phyloP scores from a whole-genome alignment of 2,888 invertebrate genomes.

The Tenthredo livida region DNA sequence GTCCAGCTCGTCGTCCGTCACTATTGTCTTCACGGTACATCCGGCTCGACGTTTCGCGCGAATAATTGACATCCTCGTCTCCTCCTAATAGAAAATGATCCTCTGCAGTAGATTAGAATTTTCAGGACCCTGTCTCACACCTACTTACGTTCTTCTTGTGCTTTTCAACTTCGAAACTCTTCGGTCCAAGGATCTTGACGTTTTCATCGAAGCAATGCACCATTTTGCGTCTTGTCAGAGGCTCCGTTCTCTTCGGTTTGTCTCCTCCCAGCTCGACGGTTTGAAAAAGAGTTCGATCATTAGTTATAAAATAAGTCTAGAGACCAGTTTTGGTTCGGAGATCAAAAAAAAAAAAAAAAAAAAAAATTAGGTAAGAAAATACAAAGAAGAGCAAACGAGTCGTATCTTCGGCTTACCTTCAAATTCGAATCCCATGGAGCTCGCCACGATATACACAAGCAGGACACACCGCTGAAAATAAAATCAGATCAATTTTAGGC shows the following conservation, averaged over 20 bases:
- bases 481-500: neutral
- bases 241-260: conserved; percentile 51
- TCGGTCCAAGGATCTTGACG: conserved; percentile 56
- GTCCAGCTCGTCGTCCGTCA: neutral
- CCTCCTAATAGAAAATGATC: conserved; percentile 36
- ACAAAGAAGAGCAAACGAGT: neutral
- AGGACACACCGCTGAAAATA: conserved; percentile 39
- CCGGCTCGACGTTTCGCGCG: conserved; percentile 45
- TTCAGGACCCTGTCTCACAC: neutral
- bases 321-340: neutral
- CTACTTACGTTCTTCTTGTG: conserved; percentile 56
- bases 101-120: neutral
- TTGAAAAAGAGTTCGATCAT: conserved; percentile 22
- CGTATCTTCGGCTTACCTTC: conserved; percentile 44
- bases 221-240: conserved; percentile 57
- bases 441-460: conserved; percentile 9
- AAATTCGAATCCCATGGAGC: conserved; percentile 31
- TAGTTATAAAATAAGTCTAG: conserved; percentile 26
- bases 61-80: conserved; percentile 39
- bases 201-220: conserved; percentile 60
- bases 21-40: conserved; percentile 45
- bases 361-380: neutral
- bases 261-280: conserved; percentile 55
- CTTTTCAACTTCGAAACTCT: conserved; percentile 59
- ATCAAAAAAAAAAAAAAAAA: too few species aligned